phyloP scores from a whole-genome alignment of 2,797 vertebrate species.

The Muraenolepis orangiensis region DNA sequence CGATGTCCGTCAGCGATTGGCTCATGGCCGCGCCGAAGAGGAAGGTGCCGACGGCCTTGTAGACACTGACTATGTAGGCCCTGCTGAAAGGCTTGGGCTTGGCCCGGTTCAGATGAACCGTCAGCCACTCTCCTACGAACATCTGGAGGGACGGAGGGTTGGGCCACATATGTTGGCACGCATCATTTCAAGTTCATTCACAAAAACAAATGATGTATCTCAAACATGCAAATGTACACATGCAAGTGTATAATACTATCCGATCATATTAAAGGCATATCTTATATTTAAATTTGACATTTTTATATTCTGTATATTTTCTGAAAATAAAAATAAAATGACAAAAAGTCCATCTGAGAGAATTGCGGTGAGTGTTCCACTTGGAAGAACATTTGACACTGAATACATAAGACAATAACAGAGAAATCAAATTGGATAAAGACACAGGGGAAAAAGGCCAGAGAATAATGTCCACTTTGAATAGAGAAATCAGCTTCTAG shows the following conservation, averaged over 20 bases:
- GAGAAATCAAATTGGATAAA: background rate
- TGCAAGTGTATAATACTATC: background rate
- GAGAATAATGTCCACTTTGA: constrained; percentile 56
- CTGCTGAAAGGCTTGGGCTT: constrained; percentile 87
- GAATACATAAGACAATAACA: background rate
- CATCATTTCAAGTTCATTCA: background rate
- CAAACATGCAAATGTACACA: background rate
- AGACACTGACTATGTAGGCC: constrained; percentile 84
- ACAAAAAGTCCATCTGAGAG: too few relatives aligned
- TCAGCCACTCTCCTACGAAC: constrained; percentile 87
- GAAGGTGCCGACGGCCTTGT: constrained; percentile 93
- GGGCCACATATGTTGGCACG: background rate
- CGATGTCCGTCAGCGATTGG: constrained; percentile 96
- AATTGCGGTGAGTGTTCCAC: background rate
- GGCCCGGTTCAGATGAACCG: constrained; percentile 83
- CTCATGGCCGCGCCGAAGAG: constrained; percentile 94
- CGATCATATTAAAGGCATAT: background rate
- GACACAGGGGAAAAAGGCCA: background rate
- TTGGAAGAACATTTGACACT: background rate
- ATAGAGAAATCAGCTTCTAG: background rate
- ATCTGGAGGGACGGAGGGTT: constrained; percentile 73
- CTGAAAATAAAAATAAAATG: too few relatives aligned
- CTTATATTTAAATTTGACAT: background rate
- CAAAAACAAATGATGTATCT: background rate
- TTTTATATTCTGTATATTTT: background rate